phyloP scores from a whole-genome alignment of 2,113 vertebrate genomes.

The Gallinago paraguaiae region DNA sequence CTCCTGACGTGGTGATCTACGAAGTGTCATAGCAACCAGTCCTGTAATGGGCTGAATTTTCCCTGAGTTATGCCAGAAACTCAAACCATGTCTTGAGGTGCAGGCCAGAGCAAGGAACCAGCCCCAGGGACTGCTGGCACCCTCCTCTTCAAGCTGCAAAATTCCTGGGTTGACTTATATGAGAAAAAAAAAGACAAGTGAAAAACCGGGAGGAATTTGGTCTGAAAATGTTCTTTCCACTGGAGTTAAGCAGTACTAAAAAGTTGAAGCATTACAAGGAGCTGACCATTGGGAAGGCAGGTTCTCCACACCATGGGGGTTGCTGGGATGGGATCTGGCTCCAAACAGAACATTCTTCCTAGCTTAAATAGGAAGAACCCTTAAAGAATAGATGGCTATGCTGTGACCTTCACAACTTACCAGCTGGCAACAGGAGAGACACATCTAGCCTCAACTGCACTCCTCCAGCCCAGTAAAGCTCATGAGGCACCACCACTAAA shows the following conservation, averaged over 20 bases:
- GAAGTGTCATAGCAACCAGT: constrained; percentile 34
- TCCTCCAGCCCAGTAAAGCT: neutral
- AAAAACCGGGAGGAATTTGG: neutral
- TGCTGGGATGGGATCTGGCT: neutral
- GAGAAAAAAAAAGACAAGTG: neutral
- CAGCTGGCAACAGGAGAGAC: neutral
- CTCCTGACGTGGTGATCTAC: neutral
- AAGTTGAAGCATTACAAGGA: neutral
- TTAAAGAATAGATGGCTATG: neutral
- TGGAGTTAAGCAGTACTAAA: neutral
- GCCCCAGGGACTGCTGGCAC: neutral
- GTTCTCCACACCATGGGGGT: neutral
- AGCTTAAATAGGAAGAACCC: neutral
- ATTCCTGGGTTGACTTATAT: neutral
- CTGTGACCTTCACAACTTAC: neutral
- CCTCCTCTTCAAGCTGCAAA: neutral
- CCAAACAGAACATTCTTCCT: neutral
- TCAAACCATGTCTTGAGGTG: neutral
- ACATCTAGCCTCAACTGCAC: neutral
- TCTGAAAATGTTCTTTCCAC: neutral
- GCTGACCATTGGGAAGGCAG: neutral
- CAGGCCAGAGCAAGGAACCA: neutral
- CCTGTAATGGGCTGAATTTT: neutral
- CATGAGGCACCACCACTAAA: neutral
- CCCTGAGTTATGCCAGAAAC: neutral